Evolutionary conservation across 2,797 vertebrate genomes (phyloP), one percentile per base, ranked within the genome.

Genomic region (Rhinichthys osculus): DNA sequence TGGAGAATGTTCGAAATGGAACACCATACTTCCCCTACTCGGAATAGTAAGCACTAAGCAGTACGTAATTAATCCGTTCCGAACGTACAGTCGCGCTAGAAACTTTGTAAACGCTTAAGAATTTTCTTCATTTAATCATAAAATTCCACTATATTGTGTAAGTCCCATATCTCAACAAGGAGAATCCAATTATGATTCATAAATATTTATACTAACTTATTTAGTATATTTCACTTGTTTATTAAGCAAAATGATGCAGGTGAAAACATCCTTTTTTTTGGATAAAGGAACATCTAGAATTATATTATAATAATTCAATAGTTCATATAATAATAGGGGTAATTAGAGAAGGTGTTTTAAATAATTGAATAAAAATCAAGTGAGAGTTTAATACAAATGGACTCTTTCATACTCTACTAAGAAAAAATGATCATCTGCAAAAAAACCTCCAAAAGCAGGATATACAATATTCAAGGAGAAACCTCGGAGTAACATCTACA

Each of bases 1-100:
- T 67, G 79, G 83, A 80, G 77, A 57, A 35, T 57, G 74, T 59
- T 42, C 47, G 4, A 64, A 70, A 78, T 44, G 11, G 47, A 50
- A 16, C 47, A 50, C 66, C 23, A 67, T 78, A 70, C 83, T 84
- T 52, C 47, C 73, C 35, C 62, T 78, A 30, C 35, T 70, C 57
- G 33, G 33, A 67, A 14, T 69, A 78, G 76, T 59, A 42, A 78
- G 78, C 40, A 66, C 38, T 33, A 23, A 47, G 82, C 44, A 40
- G 85, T 72, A 59, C 76, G 35, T 19, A 44, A 30, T 44, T 44
- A 79, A 64, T 64, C 57, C 40, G 77, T 57, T 64, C 40, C 77
- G 38, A 64, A 44, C 40, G 23, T 30, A 3, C 54, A 78, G 77
- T 78, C 38, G 77, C 57, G 38, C 38, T 64, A 21, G 16, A 79